Evolutionary conservation across 1,140 invertebrate genomes (phyloP).

Genomic region (Macrobrachium nipponense): DNA sequence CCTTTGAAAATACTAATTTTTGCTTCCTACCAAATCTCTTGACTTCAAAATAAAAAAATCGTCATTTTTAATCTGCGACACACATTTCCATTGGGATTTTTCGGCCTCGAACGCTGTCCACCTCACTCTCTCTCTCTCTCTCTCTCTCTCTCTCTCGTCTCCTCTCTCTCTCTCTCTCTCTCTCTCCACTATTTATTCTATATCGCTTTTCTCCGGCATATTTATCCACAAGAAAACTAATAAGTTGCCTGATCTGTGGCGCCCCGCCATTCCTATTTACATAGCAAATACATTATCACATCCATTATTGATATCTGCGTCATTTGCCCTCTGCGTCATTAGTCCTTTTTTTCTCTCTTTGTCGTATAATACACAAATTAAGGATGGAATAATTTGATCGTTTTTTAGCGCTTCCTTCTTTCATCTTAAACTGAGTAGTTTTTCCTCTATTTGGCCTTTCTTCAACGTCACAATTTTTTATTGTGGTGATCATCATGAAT

Average conservation of each 20-base stretch:
- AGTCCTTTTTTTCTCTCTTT: constrained; percentile 23
- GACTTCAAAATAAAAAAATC: too few species aligned
- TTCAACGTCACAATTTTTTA: too few species aligned
- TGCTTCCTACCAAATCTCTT: too few species aligned
- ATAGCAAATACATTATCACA: constrained; percentile 47
- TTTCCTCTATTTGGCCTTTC: background rate
- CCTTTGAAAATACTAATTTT: too few species aligned
- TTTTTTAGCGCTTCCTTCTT: background rate
- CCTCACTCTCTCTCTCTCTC: constrained; percentile 8
- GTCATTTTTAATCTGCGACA: too few species aligned
- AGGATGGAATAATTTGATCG: too few species aligned
- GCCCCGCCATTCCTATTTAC: constrained; percentile 29
- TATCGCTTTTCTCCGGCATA: background rate
- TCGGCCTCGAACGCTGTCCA: background rate
- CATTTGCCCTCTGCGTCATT: constrained; percentile 49
- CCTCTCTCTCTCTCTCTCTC: constrained; percentile 21
- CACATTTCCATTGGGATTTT: background rate
- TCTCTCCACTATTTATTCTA: background rate
- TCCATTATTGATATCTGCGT: constrained; percentile 49
- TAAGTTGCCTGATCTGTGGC: constrained; percentile 25
- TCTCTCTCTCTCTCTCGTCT: constrained; percentile 12
- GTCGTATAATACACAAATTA: background rate
- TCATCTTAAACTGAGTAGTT: background rate
- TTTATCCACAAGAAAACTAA: constrained; percentile 35
- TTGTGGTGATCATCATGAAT: too few species aligned